Base-by-base conservation (phyloP, 2,113 vertebrate species). In the Oxyura jamaicensis region DNA sequence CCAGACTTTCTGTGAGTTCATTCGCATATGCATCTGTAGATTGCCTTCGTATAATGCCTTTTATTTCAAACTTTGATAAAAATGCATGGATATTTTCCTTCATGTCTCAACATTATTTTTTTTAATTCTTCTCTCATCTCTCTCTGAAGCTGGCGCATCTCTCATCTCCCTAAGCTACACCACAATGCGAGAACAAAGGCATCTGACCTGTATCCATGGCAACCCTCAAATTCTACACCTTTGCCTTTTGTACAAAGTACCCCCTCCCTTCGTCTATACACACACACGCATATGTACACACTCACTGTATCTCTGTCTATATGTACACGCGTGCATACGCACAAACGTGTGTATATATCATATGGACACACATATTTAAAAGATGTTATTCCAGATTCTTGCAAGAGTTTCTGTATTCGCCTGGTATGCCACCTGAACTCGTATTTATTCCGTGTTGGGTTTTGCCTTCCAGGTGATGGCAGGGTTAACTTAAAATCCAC, bases 191-290 rank as follows among this genome's bases (percentile, higher is more conserved):
- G 95, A 97, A 97, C 95, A 97, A 96, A 97, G 95, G 96, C 96
- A 96, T 95, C 95, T 95, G 95, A 96, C 97, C 95, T 93, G 96
- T 97, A 95, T 95, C 96, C 95, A 96, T 96, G 93, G 97, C 95
- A 97, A 97, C 96, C 82, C 82, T 92, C 95, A 93, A 95, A 96
- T 96, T 97, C 95, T 86, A 90, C 95, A 96, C 97, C 95, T 97
- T 96, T 97, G 95, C 95, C 95, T 96, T 96, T 96, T 88, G 85
- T 91, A 48, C 78, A 28, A 46, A 55, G 77, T 46, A 67, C 83
- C 84, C 95, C 87, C 97, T 95, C 87, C 95, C 95, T 67, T 21
- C 11, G 4, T 31, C 84, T 84, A 8, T 10, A 36, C 83, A 85
- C 88, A 68, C 84, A 44, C 81, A 10, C 0, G 33, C 67, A 46